Conservation (phyloP, 2,113 vertebrate species). For the Anarrhichthys ocellatus region DNA sequence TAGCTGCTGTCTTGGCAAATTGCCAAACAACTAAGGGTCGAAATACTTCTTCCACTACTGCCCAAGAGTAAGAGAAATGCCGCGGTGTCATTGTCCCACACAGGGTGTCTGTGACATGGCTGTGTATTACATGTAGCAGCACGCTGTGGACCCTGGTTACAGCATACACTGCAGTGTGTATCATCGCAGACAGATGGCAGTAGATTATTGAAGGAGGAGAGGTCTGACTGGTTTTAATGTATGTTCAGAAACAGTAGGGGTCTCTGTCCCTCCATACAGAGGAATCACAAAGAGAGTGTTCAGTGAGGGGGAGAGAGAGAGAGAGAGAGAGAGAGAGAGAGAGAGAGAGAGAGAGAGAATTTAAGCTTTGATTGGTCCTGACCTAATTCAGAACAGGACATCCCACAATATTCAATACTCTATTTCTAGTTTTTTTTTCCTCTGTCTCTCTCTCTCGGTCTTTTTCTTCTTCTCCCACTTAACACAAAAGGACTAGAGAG, state of each 20-base stretch:
- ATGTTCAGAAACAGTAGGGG: slow-evolving; percentile 68
- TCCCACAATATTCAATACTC: slow-evolving; percentile 77
- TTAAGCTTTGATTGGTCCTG: slow-evolving; percentile 82
- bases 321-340: slow-evolving; percentile 33
- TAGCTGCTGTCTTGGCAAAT: neutral
- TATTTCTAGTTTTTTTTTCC: slow-evolving; percentile 48
- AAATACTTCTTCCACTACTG: neutral
- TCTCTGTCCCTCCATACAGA: slow-evolving; percentile 78
- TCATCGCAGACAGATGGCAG: slow-evolving; percentile 70
- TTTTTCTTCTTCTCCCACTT: slow-evolving; percentile 14
- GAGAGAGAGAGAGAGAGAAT: slow-evolving; percentile 49
- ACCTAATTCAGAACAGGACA: slow-evolving; percentile 85
- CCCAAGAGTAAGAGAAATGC: too few relatives aligned
- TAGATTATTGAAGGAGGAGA: slow-evolving; percentile 36
- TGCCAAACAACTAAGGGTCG: neutral
- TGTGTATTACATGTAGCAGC: neutral
- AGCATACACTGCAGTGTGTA: neutral
- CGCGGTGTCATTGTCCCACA: neutral
- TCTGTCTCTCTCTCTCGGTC: slow-evolving; percentile 13
- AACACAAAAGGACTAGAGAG: slow-evolving; percentile 66
- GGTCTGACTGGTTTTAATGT: neutral
- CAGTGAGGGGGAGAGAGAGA: slow-evolving; percentile 34
- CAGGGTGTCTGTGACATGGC: neutral
- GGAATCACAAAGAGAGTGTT: slow-evolving; percentile 37
- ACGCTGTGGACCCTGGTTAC: too few relatives aligned